Conservation (phyloP, 2,888 invertebrate species). For the Plebejus melissa region DNA sequence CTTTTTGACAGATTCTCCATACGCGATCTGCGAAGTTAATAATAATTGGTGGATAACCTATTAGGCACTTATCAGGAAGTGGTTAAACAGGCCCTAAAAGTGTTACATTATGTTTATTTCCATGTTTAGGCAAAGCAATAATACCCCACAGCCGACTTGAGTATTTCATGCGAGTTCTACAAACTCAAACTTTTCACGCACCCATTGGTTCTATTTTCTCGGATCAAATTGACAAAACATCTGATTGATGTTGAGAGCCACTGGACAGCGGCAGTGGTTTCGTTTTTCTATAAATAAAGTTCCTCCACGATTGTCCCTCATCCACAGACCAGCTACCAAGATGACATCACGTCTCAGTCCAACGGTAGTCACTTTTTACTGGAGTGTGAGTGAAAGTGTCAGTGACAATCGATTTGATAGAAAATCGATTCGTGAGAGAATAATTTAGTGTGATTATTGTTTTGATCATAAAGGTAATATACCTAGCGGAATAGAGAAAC, state of each 20-base stretch:
- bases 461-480: not conserved
- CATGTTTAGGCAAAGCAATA: too few species aligned
- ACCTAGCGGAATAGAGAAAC: too few species aligned
- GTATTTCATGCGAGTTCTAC: too few species aligned
- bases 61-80: too few species aligned
- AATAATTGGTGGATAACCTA: too few species aligned
- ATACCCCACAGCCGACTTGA: too few species aligned
- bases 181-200: too few species aligned
- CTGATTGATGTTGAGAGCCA: constrained; percentile 13
- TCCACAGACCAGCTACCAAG: constrained; percentile 57
- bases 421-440: constrained; percentile 5
- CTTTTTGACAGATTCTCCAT: too few species aligned
- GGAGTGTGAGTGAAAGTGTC: constrained; percentile 33
- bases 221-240: not conserved
- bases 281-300: constrained; percentile 62
- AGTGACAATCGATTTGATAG: constrained; percentile 20
- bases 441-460: not conserved
- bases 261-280: constrained; percentile 29
- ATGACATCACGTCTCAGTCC: constrained; percentile 63
- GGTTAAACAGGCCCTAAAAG: too few species aligned
- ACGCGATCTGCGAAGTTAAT: too few species aligned
- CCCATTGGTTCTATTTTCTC: too few species aligned
- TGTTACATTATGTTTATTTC: too few species aligned
- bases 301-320: constrained; percentile 49
- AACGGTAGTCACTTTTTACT: constrained; percentile 50